Conservation (phyloP, 2,888 invertebrate genomes). For the Nudaria mundana region DNA sequence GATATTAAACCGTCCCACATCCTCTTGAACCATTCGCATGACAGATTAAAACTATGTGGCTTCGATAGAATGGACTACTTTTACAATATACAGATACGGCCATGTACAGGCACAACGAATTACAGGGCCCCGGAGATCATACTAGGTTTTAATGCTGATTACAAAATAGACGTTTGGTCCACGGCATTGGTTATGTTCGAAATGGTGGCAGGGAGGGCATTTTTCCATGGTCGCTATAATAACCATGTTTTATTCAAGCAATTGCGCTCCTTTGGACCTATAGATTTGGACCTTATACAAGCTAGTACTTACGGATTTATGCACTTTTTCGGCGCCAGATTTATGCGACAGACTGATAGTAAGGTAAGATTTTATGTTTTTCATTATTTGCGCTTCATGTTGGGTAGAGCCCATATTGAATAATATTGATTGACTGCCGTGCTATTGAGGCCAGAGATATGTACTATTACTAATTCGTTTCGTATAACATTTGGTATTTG, state of each 20-base stretch:
- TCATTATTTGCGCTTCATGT: too few relatives aligned
- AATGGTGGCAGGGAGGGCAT: slow-evolving; percentile 44
- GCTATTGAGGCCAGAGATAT: too few relatives aligned
- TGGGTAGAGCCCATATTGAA: too few relatives aligned
- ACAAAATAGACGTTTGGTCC: slow-evolving; percentile 58
- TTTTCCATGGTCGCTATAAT: slow-evolving; percentile 43
- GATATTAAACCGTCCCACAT: slow-evolving; percentile 62
- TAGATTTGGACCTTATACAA: slow-evolving; percentile 43
- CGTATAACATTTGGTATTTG: too few relatives aligned
- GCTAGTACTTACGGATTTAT: slow-evolving; percentile 21
- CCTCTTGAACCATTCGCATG: slow-evolving; percentile 38
- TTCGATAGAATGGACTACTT: slow-evolving; percentile 47
- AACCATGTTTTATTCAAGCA: slow-evolving; percentile 52
- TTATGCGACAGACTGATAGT: slow-evolving; percentile 25
- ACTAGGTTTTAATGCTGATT: slow-evolving; percentile 44
- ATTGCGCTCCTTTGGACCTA: slow-evolving; percentile 39
- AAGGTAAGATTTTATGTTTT: too few relatives aligned
- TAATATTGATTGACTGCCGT: too few relatives aligned
- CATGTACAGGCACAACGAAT: slow-evolving; percentile 36
- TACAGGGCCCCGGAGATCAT: slow-evolving; percentile 63
- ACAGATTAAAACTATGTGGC: slow-evolving; percentile 52
- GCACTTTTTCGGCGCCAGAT: slow-evolving; percentile 38
- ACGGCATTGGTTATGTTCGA: slow-evolving; percentile 53
- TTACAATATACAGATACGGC: slow-evolving; percentile 6
- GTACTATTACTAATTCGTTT: too few relatives aligned